Conservation (phyloP, 2,888 invertebrate genomes). For the Melinaea marsaeus region DNA sequence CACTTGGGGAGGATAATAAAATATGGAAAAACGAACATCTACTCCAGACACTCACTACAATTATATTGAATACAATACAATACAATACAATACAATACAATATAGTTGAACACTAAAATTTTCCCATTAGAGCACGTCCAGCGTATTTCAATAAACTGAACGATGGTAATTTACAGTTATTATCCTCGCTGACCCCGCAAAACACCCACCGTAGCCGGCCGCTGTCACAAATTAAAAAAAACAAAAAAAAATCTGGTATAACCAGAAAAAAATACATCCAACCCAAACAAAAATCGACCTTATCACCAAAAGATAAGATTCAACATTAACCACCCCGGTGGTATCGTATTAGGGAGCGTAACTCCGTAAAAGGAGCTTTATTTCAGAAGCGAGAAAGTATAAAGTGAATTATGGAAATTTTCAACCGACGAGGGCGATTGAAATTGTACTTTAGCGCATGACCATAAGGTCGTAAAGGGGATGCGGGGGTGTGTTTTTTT, state of each 20-base stretch:
- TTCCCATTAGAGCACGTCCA: slow-evolving; percentile 64
- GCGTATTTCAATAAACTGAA: slow-evolving; percentile 73
- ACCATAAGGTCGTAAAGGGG: slow-evolving; percentile 43
- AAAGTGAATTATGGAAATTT: slow-evolving; percentile 73
- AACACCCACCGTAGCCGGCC: slow-evolving; percentile 70
- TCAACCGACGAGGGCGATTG: slow-evolving; percentile 32
- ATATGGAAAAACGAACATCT: too few relatives aligned
- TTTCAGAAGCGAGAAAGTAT: slow-evolving; percentile 73
- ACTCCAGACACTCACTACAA: not conserved
- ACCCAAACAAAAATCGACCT: slow-evolving; percentile 44
- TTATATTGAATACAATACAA: not conserved
- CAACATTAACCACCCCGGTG: slow-evolving; percentile 33
- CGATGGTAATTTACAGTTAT: slow-evolving; percentile 77
- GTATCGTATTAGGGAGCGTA: slow-evolving; percentile 44
- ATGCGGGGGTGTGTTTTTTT: slow-evolving; percentile 45
- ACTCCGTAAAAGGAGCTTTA: slow-evolving; percentile 72
- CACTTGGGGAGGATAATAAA: too few relatives aligned
- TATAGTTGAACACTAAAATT: slow-evolving; percentile 43
- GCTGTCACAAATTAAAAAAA: slow-evolving; percentile 67
- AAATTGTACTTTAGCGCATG: slow-evolving; percentile 37
- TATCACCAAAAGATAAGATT: slow-evolving; percentile 39
- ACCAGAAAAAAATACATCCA: slow-evolving; percentile 58
- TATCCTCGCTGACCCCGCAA: slow-evolving; percentile 76
- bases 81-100: not conserved
- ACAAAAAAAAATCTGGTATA: slow-evolving; percentile 71